Percentiles rank a stretch among this genome's conserved stretches.
These are phyloP conservation scores for Rhagoletis pomonella DNA, from an alignment of 1,140 invertebrate genomes.

Conservation along the genomic window DNA sequence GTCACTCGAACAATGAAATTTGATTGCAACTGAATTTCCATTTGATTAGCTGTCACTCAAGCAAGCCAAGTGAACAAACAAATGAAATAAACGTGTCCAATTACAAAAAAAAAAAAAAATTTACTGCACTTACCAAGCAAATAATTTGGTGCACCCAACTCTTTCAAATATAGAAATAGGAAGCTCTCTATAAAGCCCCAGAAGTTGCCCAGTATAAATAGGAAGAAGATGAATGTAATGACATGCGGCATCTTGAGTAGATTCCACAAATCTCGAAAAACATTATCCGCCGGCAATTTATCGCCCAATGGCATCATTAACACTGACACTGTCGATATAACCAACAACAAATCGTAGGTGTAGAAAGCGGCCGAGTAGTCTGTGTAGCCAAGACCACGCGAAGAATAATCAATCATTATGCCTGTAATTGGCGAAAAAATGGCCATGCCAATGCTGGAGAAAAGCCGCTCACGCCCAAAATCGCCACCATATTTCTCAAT, in stretches of 20 bases:
- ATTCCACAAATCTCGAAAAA: constrained; percentile 81
- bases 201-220: constrained; percentile 85
- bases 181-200: constrained; percentile 92
- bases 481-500: constrained; percentile 87
- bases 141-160: constrained; percentile 87
- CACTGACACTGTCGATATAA: constrained; percentile 81
- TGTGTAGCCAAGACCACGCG: constrained; percentile 79
- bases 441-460: constrained; percentile 86
- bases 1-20: not conserved
- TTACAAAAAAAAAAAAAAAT: no score
- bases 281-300: constrained; percentile 83
- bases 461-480: constrained; percentile 86
- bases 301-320: constrained; percentile 83
- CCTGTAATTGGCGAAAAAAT: constrained; percentile 88
- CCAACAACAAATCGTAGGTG: constrained; percentile 81
- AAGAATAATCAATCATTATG: constrained; percentile 82
- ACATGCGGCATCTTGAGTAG: constrained; percentile 85
- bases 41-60: constrained; percentile 21
- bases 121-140: constrained; percentile 80
- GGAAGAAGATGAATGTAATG: constrained; percentile 84
- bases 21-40: not conserved
- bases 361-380: constrained; percentile 88
- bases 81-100: not conserved
- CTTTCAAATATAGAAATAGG: constrained; percentile 88
- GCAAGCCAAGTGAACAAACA: not conserved